These are phyloP conservation scores for Chelmon rostratus DNA, from an alignment of 2,797 vertebrate species.

Conservation along the genomic window DNA sequence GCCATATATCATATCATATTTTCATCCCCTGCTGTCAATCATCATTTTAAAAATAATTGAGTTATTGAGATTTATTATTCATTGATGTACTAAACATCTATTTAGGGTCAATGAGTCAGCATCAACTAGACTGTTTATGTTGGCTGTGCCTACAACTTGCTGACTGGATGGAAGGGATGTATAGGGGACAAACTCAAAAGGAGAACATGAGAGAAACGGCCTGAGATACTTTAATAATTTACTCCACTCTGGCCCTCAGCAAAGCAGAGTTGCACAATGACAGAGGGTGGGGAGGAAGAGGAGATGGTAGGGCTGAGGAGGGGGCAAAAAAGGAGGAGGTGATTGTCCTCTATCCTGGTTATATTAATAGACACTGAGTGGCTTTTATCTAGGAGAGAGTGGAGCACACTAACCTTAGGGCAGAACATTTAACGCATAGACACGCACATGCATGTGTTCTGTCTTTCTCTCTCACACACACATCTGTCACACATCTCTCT, in stretches of 20 bases:
- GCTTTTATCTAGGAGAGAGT: conserved; percentile 78
- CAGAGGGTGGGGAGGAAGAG: conserved; percentile 10
- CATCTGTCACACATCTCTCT: conserved; percentile 16
- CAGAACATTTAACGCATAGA: conserved; percentile 66
- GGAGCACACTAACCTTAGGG: conserved; percentile 65
- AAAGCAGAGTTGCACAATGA: conserved; percentile 15
- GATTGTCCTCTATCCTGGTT: conserved; percentile 58
- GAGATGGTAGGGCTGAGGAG: conserved; percentile 23
- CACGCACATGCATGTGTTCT: conserved; percentile 31
- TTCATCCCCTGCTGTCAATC: too few relatives aligned
- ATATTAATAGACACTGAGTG: conserved; percentile 83
- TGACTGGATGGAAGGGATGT: background rate
- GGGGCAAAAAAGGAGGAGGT: conserved; percentile 21
- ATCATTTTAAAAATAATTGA: too few relatives aligned
- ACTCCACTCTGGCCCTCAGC: conserved; percentile 23
- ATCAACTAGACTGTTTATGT: background rate
- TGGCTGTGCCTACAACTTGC: background rate
- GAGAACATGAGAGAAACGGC: conserved; percentile 6
- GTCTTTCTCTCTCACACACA: conserved; percentile 24
- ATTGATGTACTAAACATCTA: background rate
- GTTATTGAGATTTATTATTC: too few relatives aligned
- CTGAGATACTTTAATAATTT: conserved; percentile 60
- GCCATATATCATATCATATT: background rate
- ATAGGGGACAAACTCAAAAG: background rate
- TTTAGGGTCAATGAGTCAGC: background rate